Evolutionary conservation across 2,888 invertebrate species (phyloP).

Genomic region (Vesta saturnalis): DNA sequence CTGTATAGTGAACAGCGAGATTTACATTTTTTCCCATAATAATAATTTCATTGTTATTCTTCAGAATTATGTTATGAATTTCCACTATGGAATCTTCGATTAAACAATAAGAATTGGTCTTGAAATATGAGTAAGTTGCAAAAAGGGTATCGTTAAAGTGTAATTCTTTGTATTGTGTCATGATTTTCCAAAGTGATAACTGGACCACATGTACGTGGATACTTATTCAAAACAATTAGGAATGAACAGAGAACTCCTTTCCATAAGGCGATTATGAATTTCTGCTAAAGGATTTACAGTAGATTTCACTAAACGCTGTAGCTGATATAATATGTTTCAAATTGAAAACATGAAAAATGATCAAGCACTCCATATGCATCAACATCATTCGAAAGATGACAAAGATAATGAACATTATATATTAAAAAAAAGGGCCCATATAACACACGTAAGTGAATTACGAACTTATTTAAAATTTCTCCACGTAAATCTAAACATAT

Average conservation of each 20-base stretch:
- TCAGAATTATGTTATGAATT: neutral
- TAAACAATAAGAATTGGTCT: neutral
- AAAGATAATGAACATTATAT: conserved; percentile 14
- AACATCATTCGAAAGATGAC: conserved; percentile 4
- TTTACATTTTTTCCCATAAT: neutral
- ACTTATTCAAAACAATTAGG: neutral
- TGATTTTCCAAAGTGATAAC: neutral
- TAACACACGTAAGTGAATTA: neutral
- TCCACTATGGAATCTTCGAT: conserved; percentile 2
- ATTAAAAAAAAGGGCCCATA: conserved; percentile 8
- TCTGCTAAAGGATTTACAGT: neutral
- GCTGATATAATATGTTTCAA: conserved; percentile 8
- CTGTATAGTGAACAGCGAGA: neutral
- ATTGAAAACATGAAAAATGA: conserved; percentile 11
- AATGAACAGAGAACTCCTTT: neutral
- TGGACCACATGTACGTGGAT: neutral
- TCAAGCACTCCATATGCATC: neutral
- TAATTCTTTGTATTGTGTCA: conserved; percentile 1
- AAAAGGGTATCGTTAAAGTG: neutral
- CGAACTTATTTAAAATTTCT: neutral
- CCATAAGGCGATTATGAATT: conserved; percentile 1
- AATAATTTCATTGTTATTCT: neutral
- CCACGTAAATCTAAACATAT: neutral
- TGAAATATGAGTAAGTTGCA: neutral
- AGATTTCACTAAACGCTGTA: conserved; percentile 8